Evolutionary conservation across 2,888 invertebrate species (phyloP), one percentile per base, ranked within the genome.

Genomic region (Temnothorax rugatulus): DNA sequence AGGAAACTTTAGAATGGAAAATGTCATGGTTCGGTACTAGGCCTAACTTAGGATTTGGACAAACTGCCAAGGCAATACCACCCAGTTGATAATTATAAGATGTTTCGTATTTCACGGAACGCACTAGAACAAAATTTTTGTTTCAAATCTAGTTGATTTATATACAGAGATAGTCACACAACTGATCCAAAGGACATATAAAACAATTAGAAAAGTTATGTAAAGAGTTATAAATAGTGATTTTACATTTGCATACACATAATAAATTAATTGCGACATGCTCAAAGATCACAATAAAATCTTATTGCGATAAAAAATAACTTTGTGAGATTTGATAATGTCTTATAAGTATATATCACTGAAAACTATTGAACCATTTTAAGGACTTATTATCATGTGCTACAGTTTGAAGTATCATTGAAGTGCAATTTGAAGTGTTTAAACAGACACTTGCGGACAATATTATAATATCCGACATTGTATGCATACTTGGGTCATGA

Each of bases 1-100:
- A 97, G 76, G 97, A 98, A 90, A 98, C 98, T 0, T 94, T 98
- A 84, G 97, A 97, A 89, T 97, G 96, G 96, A 97, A 96, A 92
- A 96, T 96, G 96, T 97, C 97, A 8, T 97, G 97, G 97, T 97
- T 97, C 93, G 96, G 97, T 7, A 95, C 96, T 7, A 95, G 95
- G 87, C 96, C 96, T 3, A 96, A 96, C 92, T 94, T 96, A 89
- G 95, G 95, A 83, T 95, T 95, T 82, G 95, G 95, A 29, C 96
- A 96, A 90, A 95, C 95, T 87, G 95, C 96, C 34, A 96, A 96
- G 93, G 95, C 96, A 13, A 95, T 96, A 91, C 96, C 96, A 85
- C 95, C 96, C 87, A 96, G 96, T 95, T 96, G 96, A 96, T 96
- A 95, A 90, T 90, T 71, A 84, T 85, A 84, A 75, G 59, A 82